Percentiles rank a stretch among this genome's conserved stretches.
These are phyloP conservation scores for Oedothorax gibbosus DNA, from an alignment of 1,140 invertebrate genomes.

Conservation along the genomic window DNA sequence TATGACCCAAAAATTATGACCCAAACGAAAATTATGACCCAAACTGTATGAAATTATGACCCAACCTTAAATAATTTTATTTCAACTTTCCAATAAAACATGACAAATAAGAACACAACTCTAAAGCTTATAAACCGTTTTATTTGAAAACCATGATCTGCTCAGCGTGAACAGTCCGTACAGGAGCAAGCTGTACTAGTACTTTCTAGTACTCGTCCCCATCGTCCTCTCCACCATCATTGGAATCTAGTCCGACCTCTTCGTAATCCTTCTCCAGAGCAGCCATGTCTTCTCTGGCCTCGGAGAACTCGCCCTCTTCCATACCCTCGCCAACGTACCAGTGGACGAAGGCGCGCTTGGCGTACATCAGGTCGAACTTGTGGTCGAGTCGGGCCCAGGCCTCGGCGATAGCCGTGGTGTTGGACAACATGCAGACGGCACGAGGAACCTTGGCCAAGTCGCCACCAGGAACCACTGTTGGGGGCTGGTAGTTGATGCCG, in stretches of 20 bases:
- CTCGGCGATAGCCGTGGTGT: conserved; percentile 82
- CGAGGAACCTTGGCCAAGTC: conserved; percentile 87
- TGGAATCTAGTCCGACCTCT: conserved; percentile 76
- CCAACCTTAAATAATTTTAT: too few relatives aligned
- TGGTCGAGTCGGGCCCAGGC: conserved; percentile 74
- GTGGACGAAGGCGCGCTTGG: conserved; percentile 74
- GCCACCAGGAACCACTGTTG: conserved; percentile 85
- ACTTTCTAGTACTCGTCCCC: conserved; percentile 68
- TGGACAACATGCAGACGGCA: conserved; percentile 84
- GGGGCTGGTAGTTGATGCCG: conserved; percentile 83
- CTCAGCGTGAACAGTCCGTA: conserved; percentile 16
- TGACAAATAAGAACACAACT: too few relatives aligned
- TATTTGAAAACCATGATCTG: conserved; percentile 30
- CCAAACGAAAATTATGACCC: too few relatives aligned
- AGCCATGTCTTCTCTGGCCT: conserved; percentile 78
- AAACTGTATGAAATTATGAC: too few relatives aligned
- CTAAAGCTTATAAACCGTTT: not conserved
- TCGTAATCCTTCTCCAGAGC: conserved; percentile 86
- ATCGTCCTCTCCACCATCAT: conserved; percentile 71
- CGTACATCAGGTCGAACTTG: conserved; percentile 78
- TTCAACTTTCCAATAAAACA: too few relatives aligned
- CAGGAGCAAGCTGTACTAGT: not conserved
- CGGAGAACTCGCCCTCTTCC: conserved; percentile 66
- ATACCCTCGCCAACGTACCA: conserved; percentile 83
- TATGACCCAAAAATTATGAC: too few relatives aligned